Conservation (phyloP, 2,113 vertebrate genomes). For the Gnathonemus longibarbis region DNA sequence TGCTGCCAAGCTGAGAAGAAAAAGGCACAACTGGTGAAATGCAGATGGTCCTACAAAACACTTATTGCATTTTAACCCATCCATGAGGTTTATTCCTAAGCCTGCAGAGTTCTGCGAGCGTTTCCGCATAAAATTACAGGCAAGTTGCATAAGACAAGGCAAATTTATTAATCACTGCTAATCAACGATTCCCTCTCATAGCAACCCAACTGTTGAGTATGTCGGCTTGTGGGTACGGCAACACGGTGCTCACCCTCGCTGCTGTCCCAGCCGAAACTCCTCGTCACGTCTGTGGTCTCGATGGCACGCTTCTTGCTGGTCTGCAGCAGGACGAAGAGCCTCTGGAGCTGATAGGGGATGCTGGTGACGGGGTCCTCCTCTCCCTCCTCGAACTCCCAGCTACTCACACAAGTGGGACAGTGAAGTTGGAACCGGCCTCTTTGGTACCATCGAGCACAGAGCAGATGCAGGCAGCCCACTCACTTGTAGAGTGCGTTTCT, state of each 20-base stretch:
- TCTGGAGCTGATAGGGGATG: slow-evolving; percentile 93
- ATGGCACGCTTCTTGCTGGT: slow-evolving; percentile 97
- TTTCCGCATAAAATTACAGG: neutral
- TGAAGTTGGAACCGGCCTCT: neutral
- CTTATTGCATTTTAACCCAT: neutral
- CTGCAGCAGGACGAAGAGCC: slow-evolving; percentile 92
- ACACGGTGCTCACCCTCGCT: slow-evolving; percentile 76
- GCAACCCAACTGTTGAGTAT: neutral
- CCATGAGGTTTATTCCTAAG: neutral
- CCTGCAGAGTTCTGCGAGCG: neutral
- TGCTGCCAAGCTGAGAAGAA: slow-evolving; percentile 88
- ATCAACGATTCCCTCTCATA: neutral
- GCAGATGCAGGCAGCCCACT: slow-evolving; percentile 58
- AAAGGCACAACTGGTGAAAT: neutral
- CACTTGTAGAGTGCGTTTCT: slow-evolving; percentile 98
- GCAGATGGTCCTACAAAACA: slow-evolving; percentile 25
- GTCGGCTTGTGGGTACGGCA: neutral
- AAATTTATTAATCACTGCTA: neutral
- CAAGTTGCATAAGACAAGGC: neutral
- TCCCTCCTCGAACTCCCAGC: slow-evolving; percentile 96
- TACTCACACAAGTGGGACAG: slow-evolving; percentile 36
- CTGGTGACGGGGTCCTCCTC: slow-evolving; percentile 94
- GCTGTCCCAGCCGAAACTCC: slow-evolving; percentile 98
- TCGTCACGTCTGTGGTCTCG: slow-evolving; percentile 94
- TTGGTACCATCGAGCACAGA: neutral